Conservation (phyloP, 2,113 vertebrate genomes). For the Eulacestoma nigropectus region DNA sequence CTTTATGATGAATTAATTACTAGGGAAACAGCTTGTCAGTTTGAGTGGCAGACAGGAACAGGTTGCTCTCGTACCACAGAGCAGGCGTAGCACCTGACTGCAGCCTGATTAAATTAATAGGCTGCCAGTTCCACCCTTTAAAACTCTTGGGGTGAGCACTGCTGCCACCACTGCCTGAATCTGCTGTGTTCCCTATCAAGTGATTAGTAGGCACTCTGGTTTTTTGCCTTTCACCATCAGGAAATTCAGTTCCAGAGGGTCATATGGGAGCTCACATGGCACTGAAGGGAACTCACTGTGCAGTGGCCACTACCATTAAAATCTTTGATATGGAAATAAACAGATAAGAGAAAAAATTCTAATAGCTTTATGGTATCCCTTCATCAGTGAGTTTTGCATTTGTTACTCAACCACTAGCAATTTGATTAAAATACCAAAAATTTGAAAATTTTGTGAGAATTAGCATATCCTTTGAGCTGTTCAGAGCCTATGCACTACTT, state of each 20-base stretch:
- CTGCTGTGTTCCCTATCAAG: background rate
- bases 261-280: fast-evolving
- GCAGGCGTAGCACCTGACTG: background rate
- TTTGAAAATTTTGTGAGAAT: background rate
- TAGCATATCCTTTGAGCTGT: background rate
- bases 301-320: background rate
- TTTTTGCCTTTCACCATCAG: background rate
- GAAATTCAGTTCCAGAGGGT: background rate
- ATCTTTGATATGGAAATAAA: background rate
- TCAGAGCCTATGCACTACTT: background rate
- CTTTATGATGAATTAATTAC: conserved; percentile 1
- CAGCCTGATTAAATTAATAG: background rate
- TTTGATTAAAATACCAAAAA: background rate
- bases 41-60: background rate
- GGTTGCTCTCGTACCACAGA: background rate
- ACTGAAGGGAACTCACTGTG: background rate
- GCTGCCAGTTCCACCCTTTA: background rate
- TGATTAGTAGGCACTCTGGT: background rate
- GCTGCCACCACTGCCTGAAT: background rate
- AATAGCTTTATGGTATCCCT: background rate
- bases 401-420: background rate
- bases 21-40: background rate
- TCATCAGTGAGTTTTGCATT: background rate
- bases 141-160: background rate
- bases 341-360: background rate